Evolutionary conservation across 2,797 vertebrate genomes (phyloP).

Genomic region (Melanotaenia pygmaea): DNA sequence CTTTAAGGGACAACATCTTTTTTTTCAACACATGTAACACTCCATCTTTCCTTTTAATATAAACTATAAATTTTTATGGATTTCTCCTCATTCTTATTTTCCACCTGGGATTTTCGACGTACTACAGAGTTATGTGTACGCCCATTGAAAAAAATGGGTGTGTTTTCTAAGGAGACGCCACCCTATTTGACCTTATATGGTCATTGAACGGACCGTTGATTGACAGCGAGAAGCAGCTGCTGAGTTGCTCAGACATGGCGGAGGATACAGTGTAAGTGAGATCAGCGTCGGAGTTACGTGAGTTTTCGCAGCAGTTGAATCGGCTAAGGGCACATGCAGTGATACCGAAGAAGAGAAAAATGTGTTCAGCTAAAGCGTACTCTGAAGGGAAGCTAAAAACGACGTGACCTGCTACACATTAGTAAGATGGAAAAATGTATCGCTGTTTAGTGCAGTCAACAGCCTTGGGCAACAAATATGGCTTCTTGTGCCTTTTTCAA

Average conservation of each 20-base stretch:
- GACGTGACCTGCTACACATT: conserved; percentile 68
- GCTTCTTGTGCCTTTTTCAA: conserved; percentile 85
- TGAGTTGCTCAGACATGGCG: conserved; percentile 88
- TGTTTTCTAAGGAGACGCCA: conserved; percentile 46
- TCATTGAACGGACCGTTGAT: conserved; percentile 77
- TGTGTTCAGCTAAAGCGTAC: conserved; percentile 55
- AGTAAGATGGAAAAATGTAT: conserved; percentile 83
- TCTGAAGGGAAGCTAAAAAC: conserved; percentile 53
- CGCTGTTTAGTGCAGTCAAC: conserved; percentile 87
- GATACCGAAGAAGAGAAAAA: conserved; percentile 57
- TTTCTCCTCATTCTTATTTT: conserved; percentile 58
- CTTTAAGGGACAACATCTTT: background rate
- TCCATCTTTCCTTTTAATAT: conserved; percentile 5
- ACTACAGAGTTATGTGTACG: conserved; percentile 65
- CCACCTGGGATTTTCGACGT: conserved; percentile 63
- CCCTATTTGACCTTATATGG: conserved; percentile 82
- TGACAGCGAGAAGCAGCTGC: conserved; percentile 88
- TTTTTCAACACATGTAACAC: background rate
- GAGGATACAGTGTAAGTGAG: conserved; percentile 83
- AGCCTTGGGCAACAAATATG: conserved; percentile 89
- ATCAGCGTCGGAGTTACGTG: conserved; percentile 80
- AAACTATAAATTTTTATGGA: conserved; percentile 34
- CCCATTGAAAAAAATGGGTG: conserved; percentile 78
- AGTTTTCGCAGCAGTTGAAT: conserved; percentile 76
- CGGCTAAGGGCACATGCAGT: conserved; percentile 61